phyloP scores from a whole-genome alignment of 2,113 vertebrate genomes.

The Pica pica region DNA sequence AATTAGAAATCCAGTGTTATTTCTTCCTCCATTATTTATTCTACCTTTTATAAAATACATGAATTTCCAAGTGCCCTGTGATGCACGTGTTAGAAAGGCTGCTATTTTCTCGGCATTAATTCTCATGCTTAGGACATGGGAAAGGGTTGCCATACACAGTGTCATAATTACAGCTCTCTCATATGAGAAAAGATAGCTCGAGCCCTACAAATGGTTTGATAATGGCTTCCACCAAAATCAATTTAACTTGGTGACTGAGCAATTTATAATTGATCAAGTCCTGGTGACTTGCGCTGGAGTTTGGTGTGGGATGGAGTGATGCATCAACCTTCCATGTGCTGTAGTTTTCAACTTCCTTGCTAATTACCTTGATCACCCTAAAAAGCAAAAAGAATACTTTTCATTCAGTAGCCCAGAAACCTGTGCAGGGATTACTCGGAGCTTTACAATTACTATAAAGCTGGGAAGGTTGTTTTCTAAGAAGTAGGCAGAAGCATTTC shows the following conservation, averaged over 20 bases:
- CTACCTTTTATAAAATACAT: background rate
- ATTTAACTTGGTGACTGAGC: background rate
- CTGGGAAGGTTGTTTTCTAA: background rate
- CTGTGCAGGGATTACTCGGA: background rate
- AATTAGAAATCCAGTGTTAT: background rate
- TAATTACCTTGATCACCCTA: background rate
- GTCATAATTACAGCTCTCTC: background rate
- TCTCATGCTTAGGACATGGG: background rate
- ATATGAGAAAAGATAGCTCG: background rate
- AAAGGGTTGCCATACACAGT: background rate
- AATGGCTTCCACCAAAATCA: background rate
- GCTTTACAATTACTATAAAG: background rate
- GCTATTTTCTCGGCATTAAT: background rate
- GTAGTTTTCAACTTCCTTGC: background rate
- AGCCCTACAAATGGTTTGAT: background rate
- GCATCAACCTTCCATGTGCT: background rate
- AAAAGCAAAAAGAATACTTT: background rate
- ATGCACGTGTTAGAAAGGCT: background rate
- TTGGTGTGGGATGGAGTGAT: background rate
- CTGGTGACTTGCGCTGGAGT: background rate
- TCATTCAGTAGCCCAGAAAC: background rate
- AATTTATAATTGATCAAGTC: background rate
- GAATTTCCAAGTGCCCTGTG: background rate
- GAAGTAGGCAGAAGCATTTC: constrained; percentile 13
- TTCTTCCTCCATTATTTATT: background rate